phyloP scores from a whole-genome alignment of 2,888 invertebrate species.

The Apamea crenata region DNA sequence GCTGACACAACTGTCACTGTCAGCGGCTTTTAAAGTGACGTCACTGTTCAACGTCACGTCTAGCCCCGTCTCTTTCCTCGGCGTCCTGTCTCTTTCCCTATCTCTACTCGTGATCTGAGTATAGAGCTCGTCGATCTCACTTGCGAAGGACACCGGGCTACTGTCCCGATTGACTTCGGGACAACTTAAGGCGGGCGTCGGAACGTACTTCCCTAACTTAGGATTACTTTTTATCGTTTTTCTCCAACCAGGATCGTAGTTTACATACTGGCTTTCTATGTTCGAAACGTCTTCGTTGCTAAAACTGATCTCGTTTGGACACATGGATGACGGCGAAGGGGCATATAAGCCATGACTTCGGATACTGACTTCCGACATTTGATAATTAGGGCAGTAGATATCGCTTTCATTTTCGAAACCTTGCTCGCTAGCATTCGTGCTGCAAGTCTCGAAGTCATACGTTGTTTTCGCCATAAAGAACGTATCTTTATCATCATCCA shows the following conservation, averaged over 20 bases:
- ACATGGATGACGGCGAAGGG: conserved; percentile 90
- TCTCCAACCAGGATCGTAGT: conserved; percentile 90
- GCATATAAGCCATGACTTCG: conserved; percentile 92
- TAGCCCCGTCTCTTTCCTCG: conserved; percentile 77
- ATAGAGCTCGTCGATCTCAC: conserved; percentile 93
- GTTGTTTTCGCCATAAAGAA: conserved; percentile 86
- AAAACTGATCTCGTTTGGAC: conserved; percentile 88
- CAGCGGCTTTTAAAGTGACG: conserved; percentile 83
- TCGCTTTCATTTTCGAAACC: conserved; percentile 91
- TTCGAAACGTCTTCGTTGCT: conserved; percentile 88
- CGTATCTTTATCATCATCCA: conserved; percentile 83
- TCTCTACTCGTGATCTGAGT: conserved; percentile 91
- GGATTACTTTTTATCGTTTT: conserved; percentile 86
- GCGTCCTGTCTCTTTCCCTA: conserved; percentile 80
- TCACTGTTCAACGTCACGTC: conserved; percentile 87
- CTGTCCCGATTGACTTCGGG: conserved; percentile 86
- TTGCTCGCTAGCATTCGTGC: conserved; percentile 87
- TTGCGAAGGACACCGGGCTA: conserved; percentile 86
- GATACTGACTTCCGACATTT: conserved; percentile 92
- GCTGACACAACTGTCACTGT: conserved; percentile 88
- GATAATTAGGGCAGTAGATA: conserved; percentile 91
- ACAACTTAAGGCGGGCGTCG: conserved; percentile 85
- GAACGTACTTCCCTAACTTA: conserved; percentile 84
- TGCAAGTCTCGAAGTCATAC: conserved; percentile 87
- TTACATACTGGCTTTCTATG: conserved; percentile 89